Evolutionary conservation across 2,797 vertebrate species (phyloP), one percentile per base, ranked within the genome.

Genomic region (Florisuga fusca): DNA sequence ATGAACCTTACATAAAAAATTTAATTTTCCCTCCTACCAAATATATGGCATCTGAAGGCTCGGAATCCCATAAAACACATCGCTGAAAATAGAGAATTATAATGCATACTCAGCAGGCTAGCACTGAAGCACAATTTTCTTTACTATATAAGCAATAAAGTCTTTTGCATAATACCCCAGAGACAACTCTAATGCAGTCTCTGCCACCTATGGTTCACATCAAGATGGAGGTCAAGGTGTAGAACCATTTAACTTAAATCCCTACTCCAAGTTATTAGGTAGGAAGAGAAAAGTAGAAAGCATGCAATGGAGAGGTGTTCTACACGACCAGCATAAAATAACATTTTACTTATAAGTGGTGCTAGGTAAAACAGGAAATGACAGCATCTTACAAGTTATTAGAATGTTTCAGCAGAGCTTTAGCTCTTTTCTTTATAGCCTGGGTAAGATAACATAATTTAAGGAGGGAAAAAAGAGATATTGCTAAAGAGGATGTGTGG

Each of bases 161-260:
- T 95, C 89, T 95, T 97, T 96, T 97, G 80, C 78, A 79, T 95
- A 96, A 98, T 66, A 96, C 75, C 91, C 80, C 66, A 15, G 92
- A 95, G 89, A 95, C 86, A 95, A 48, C 88, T 75, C 55, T 92
- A 62, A 91, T 95, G 83, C 72, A 84, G 81, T 83, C 67, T 94
- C 29, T 86, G 79, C 90, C 85, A 77, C 91, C 94, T 95, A 66
- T 74, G 89, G 94, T 77, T 97, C 87, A 91, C 91, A 97, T 95
- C 59, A 96, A 96, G 84, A 94, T 94, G 86, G 89, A 95, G 85
- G 91, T 97, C 94, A 97, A 90, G 76, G 77, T 95, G 79, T 89
- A 97, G 81, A 97, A 62, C 19, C 84, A 94, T 96, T 97, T 97
- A 93, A 96, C 34, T 93, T 50, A 79, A 96, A 96, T 97, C 64